A percentile compares a stretch with the other conserved stretches of the same genome.
Conservation (phyloP, 2,888 invertebrate species). For the Pseudococcus jackbeardsleyi region DNA sequence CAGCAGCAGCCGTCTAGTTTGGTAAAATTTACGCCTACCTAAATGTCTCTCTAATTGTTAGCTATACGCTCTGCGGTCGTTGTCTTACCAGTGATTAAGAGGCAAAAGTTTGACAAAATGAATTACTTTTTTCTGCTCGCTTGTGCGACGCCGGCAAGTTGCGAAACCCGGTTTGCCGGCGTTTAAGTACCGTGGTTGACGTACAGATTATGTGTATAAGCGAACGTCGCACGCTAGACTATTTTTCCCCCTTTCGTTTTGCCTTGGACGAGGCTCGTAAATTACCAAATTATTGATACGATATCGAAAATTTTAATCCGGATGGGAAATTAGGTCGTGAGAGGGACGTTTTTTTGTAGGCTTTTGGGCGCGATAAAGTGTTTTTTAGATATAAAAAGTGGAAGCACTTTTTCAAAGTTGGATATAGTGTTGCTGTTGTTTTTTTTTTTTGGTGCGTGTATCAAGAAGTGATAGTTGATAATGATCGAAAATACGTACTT, state of each 20-base stretch:
- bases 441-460: no score
- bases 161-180: not conserved
- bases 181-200: not conserved
- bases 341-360: not conserved
- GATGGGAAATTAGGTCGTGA: not conserved
- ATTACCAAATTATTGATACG: not conserved
- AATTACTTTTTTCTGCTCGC: slow-evolving; percentile 23
- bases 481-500: not conserved
- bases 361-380: not conserved
- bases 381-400: no score
- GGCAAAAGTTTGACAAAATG: not conserved
- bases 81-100: slow-evolving; percentile 1
- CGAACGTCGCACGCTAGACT: not conserved
- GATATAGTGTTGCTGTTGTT: not conserved
- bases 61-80: not conserved
- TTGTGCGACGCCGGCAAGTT: not conserved
- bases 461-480: not conserved
- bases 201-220: not conserved
- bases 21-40: slow-evolving; percentile 5
- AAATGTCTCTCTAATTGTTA: slow-evolving; percentile 18
- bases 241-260: not conserved
- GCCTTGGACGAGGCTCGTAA: not conserved
- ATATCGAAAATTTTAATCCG: not conserved
- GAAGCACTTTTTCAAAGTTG: not conserved
- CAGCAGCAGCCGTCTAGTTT: not conserved